phyloP scores from a whole-genome alignment of 2,113 vertebrate genomes.

The Mungos mungo region DNA sequence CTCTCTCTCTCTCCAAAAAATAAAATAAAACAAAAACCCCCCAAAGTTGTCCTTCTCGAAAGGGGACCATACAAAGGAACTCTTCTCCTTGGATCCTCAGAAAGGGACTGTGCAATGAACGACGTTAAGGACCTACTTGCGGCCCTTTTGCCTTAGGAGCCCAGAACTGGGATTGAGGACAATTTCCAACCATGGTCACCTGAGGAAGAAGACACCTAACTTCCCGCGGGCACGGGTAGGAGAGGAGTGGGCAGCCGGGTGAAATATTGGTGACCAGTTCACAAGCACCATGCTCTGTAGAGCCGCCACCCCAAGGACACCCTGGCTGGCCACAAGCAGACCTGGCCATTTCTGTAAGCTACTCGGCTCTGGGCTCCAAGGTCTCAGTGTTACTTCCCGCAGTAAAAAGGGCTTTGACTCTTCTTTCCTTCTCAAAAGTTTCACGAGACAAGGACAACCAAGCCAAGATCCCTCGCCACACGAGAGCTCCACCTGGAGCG shows the following conservation, averaged over 20 bases:
- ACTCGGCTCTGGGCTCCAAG: neutral
- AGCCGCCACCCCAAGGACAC: neutral
- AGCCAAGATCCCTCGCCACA: neutral
- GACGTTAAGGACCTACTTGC: neutral
- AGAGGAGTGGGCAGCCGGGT: neutral
- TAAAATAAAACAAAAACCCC: too few relatives aligned
- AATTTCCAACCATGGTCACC: neutral
- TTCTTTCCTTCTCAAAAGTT: neutral
- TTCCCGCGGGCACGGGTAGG: neutral
- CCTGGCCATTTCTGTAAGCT: neutral
- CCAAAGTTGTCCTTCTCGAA: neutral
- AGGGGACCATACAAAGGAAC: neutral
- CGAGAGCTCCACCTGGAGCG: neutral
- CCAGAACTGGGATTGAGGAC: neutral
- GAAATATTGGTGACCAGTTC: neutral
- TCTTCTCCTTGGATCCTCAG: neutral
- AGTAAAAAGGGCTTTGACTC: slow-evolving; percentile 2
- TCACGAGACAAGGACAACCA: neutral
- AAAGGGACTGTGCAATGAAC: neutral
- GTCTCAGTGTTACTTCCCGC: neutral
- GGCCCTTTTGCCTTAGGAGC: neutral
- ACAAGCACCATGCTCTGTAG: neutral
- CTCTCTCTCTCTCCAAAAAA: too few relatives aligned
- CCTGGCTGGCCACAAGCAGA: accelerated
- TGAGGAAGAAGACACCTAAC: too few relatives aligned